These are phyloP conservation scores for Alfaro cultratus DNA, from an alignment of 2,797 vertebrate species.

Conservation along the genomic window DNA sequence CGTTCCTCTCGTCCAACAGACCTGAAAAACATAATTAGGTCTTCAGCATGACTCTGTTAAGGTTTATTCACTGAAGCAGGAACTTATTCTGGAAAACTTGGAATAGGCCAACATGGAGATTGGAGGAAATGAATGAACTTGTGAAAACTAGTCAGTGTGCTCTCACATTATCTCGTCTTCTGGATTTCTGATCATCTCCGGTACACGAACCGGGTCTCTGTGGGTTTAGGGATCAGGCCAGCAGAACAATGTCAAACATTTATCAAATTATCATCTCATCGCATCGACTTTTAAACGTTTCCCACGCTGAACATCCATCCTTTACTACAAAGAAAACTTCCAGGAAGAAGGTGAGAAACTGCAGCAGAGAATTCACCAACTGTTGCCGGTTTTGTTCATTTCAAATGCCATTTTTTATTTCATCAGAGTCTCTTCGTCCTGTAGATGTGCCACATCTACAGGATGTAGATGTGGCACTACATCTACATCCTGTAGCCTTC, in stretches of 20 bases:
- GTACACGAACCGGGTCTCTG: background rate
- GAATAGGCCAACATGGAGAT: too few species aligned
- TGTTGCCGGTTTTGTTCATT: background rate
- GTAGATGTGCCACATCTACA: background rate
- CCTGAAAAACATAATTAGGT: too few species aligned
- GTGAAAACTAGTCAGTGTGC: background rate
- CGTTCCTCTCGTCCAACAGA: too few species aligned
- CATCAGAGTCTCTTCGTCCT: background rate
- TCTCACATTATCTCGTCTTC: background rate
- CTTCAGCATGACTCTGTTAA: too few species aligned
- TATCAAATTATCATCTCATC: background rate
- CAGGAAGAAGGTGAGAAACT: background rate
- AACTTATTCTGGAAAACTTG: too few species aligned
- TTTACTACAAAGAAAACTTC: background rate
- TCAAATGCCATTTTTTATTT: background rate
- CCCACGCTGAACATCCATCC: background rate
- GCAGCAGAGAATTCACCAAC: background rate
- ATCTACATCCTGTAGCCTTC: too few species aligned
- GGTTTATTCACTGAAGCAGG: too few species aligned
- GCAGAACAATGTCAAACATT: background rate
- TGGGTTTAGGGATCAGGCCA: background rate
- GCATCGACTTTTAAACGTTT: background rate
- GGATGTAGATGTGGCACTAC: too few species aligned
- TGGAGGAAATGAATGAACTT: too few species aligned
- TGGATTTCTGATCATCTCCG: background rate